Evolutionary conservation across 1,140 invertebrate genomes (phyloP).

Genomic region (Chrysomallon squamiferum): DNA sequence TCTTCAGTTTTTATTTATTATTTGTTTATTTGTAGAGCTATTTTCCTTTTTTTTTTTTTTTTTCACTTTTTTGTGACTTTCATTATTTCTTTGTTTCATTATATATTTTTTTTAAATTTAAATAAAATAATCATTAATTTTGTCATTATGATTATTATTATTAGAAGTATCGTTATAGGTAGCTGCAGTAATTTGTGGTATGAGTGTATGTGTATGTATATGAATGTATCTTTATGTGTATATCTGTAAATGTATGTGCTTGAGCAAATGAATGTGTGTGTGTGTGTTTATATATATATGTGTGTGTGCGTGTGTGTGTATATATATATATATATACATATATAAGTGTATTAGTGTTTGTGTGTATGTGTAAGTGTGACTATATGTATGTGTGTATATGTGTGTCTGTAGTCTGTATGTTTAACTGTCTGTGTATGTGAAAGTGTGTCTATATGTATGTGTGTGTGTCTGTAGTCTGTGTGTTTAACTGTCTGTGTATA

Average conservation of each 20-base stretch:
- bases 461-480: not conserved
- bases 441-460: not conserved
- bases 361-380: not conserved
- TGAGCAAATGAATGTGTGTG: not conserved
- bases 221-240: constrained; percentile 4
- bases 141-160: no score
- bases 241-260: not conserved
- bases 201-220: constrained; percentile 5
- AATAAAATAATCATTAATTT: no score
- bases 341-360: not conserved
- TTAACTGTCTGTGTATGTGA: constrained; percentile 5
- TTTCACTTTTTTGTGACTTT: no score
- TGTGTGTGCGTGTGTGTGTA: constrained; percentile 5
- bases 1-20: no score
- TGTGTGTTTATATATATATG: constrained; percentile 10
- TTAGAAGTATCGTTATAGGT: no score
- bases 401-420: constrained; percentile 4
- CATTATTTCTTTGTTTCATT: no score
- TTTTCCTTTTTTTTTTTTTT: no score
- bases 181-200: no score
- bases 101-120: no score
- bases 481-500: not conserved
- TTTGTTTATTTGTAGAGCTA: no score
- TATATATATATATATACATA: not conserved
- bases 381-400: not conserved